A percentile compares a stretch with the other conserved stretches of the same genome.
Evolutionary conservation across 2,797 vertebrate genomes (phyloP).

Genomic region (Acipenser oxyrinchus): DNA sequence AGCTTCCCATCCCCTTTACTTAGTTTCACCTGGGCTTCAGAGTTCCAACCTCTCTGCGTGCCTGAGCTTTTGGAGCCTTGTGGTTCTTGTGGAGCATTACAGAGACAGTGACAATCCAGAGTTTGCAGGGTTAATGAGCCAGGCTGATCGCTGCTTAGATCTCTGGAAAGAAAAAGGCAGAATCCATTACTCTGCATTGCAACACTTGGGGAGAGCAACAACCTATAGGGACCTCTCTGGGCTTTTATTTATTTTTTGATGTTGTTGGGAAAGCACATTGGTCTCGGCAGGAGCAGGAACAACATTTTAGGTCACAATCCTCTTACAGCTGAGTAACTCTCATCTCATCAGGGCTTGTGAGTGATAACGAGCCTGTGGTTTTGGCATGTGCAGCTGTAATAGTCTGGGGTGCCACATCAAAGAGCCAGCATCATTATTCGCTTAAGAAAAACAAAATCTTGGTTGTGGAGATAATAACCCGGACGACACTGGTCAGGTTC

Average conservation of each 20-base stretch:
- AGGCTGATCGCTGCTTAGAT: constrained; percentile 25
- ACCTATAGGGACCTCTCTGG: constrained; percentile 29
- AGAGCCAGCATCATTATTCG: neutral
- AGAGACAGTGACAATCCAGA: constrained; percentile 36
- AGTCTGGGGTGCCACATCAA: constrained; percentile 15
- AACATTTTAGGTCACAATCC: constrained; percentile 23
- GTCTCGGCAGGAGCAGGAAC: constrained; percentile 21
- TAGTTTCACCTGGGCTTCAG: constrained; percentile 69
- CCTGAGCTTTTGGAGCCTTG: neutral
- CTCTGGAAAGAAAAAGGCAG: constrained; percentile 23
- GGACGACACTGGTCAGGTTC: constrained; percentile 12
- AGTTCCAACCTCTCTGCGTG: constrained; percentile 32
- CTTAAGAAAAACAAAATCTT: neutral
- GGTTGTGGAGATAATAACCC: neutral
- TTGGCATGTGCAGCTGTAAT: constrained; percentile 7
- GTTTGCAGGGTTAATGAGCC: constrained; percentile 42
- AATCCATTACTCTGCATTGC: constrained; percentile 47
- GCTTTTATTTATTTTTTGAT: constrained; percentile 17
- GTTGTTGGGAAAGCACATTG: constrained; percentile 10
- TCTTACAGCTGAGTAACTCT: constrained; percentile 23
- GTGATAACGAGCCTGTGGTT: constrained; percentile 11
- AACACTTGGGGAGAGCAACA: constrained; percentile 40
- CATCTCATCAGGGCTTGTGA: constrained; percentile 19
- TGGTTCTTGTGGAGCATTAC: constrained; percentile 41
- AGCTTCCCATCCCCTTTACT: constrained; percentile 62